Evolutionary conservation across 2,888 invertebrate genomes (phyloP).

Genomic region (Coelinius sp.): DNA sequence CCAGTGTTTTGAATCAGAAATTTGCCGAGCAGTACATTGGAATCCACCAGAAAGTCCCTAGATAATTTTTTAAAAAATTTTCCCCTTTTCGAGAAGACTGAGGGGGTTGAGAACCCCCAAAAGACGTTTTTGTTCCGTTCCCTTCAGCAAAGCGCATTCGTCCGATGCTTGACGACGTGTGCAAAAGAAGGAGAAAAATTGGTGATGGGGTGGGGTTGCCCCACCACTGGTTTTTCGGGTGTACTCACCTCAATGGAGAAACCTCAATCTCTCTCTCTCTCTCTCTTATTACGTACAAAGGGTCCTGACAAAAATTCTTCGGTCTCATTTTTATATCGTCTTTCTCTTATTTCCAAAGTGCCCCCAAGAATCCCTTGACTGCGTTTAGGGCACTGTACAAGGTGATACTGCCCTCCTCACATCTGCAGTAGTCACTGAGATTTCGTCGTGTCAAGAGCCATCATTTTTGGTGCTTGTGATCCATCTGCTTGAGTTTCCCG

Average conservation of each 20-base stretch:
- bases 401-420: slow-evolving; percentile 53
- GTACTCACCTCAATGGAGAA: slow-evolving; percentile 55
- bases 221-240: neutral
- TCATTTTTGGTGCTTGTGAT: slow-evolving; percentile 28
- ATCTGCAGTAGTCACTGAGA: slow-evolving; percentile 66
- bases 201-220: slow-evolving; percentile 5
- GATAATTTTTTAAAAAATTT: too few species aligned
- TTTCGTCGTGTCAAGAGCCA: slow-evolving; percentile 52
- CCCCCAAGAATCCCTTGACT: slow-evolving; percentile 65
- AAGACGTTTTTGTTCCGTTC: neutral
- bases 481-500: slow-evolving; percentile 26
- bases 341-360: slow-evolving; percentile 18
- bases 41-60: too few species aligned
- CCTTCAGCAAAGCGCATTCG: neutral
- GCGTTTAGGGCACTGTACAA: slow-evolving; percentile 55
- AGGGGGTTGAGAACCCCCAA: slow-evolving; percentile 18
- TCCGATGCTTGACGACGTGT: slow-evolving; percentile 37
- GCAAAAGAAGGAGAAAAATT: slow-evolving; percentile 47
- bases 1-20: too few species aligned
- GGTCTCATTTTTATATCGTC: neutral
- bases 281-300: neutral
- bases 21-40: too few species aligned
- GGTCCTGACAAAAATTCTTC: slow-evolving; percentile 3
- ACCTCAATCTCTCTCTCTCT: slow-evolving; percentile 19
- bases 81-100: neutral